Conservation (phyloP, 2,113 vertebrate genomes). For the Speoplatyrhinus poulsoni region DNA sequence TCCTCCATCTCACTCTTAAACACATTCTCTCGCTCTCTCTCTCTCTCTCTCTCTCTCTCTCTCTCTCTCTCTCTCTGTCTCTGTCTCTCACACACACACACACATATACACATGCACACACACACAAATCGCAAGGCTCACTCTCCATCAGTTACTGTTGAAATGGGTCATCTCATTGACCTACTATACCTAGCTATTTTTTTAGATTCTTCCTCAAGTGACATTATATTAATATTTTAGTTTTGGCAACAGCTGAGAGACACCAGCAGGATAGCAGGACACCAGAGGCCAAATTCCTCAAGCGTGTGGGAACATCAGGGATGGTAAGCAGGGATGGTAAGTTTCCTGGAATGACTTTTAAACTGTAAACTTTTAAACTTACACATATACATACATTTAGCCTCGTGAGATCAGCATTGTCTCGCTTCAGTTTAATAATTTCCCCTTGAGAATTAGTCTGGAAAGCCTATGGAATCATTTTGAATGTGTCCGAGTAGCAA, state of each 20-base stretch:
- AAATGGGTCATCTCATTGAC: constrained; percentile 77
- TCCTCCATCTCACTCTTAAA: background rate
- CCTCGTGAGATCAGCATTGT: too few species aligned
- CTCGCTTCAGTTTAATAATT: too few species aligned
- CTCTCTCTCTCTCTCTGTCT: constrained; percentile 41
- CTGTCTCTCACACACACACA: background rate
- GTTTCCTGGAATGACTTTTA: background rate
- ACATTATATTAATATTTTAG: constrained; percentile 71
- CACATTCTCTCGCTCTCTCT: background rate
- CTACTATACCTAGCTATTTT: constrained; percentile 64
- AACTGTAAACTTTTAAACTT: background rate
- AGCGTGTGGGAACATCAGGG: constrained; percentile 27
- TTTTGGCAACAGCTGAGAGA: constrained; percentile 55
- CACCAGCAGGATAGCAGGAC: constrained; percentile 38
- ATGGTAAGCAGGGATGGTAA: background rate
- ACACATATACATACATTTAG: background rate
- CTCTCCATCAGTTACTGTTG: constrained; percentile 50
- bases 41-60: constrained; percentile 47
- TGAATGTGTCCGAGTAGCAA: too few species aligned
- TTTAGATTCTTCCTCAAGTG: constrained; percentile 59
- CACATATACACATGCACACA: constrained; percentile 14
- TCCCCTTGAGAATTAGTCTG: too few species aligned
- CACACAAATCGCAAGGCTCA: constrained; percentile 22
- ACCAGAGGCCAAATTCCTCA: constrained; percentile 36
- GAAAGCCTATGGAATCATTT: too few species aligned